Evolutionary conservation across 2,888 invertebrate genomes (phyloP), one percentile per base, ranked within the genome.

Genomic region (Erynnis tages): DNA sequence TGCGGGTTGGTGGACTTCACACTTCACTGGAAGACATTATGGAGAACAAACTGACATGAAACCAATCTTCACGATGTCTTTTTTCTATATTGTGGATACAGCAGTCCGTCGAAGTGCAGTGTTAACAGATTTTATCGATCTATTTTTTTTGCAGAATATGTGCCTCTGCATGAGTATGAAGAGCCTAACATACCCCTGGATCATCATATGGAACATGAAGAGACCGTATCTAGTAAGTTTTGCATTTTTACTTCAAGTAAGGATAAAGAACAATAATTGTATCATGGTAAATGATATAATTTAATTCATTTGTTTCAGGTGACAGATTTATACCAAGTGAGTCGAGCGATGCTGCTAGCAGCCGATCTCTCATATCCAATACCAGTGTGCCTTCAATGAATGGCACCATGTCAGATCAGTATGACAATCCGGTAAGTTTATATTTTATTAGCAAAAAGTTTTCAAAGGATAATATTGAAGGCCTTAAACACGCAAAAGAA

Each of bases 271-370:
- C n/a, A n/a, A n/a, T n/a, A n/a, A n/a, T n/a, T n/a, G n/a, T n/a
- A n/a, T n/a, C n/a, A n/a, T n/a, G n/a, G n/a, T n/a, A n/a, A n/a
- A n/a, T n/a, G n/a, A n/a, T n/a, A 14, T 32, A 32, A 41, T 10
- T 23, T 3, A 29, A 10, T 40, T 16, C 46, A 35, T 14, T 2
- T 38, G 5, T 21, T 64, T 61, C 48, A 87, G 86, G 84, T 58
- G 85, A 85, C 44, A 70, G 81, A 52, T 86, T 82, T 45, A 81
- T 83, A 48, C 82, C 83, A 23, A 85, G 84, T 32, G 86, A 87
- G 55, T 58, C 79, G 21, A 86, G 85, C 35, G 86, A 87, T 53
- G 84, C 83, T 1, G 83, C 85, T 7, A 87, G 88, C 59, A 85
- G 85, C 57, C 85, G 82, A 56, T 86, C 86, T 0, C 67, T 86